phyloP scores from a whole-genome alignment of 1,140 invertebrate genomes.

The Sinella curviseta region DNA sequence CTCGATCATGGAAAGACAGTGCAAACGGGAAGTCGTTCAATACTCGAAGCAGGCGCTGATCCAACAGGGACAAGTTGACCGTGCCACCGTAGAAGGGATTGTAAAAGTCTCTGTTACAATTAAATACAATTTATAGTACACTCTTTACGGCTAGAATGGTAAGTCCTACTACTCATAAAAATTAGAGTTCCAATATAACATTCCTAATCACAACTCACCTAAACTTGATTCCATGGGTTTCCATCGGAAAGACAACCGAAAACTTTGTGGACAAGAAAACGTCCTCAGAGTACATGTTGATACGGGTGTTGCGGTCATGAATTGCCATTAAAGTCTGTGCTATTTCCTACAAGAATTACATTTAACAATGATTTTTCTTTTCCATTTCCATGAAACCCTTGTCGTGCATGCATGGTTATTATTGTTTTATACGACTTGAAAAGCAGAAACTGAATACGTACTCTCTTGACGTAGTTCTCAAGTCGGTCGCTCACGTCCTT shows the following conservation, averaged over 20 bases:
- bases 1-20: conserved; percentile 83
- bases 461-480: conserved; percentile 51
- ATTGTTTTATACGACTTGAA: too few relatives aligned
- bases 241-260: conserved; percentile 29
- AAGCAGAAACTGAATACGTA: conserved; percentile 23
- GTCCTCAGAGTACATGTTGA: conserved; percentile 38
- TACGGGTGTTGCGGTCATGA: conserved; percentile 43
- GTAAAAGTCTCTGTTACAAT: too few relatives aligned
- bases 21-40: conserved; percentile 91
- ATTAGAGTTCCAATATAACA: too few relatives aligned
- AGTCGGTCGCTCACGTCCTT: conserved; percentile 53
- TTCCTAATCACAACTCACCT: conserved; percentile 31
- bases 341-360: conserved; percentile 26
- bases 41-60: conserved; percentile 82
- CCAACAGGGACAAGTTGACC: conserved; percentile 81
- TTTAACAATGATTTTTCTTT: neutral
- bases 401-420: too few relatives aligned
- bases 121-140: too few relatives aligned
- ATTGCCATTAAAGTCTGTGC: conserved; percentile 28
- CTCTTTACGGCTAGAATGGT: too few relatives aligned
- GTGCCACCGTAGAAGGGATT: conserved; percentile 62
- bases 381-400: neutral
- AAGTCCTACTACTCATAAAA: too few relatives aligned
- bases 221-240: conserved; percentile 37
- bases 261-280: conserved; percentile 48